phyloP scores from a whole-genome alignment of 1,140 invertebrate genomes.

The Polypedilum pembai region DNA sequence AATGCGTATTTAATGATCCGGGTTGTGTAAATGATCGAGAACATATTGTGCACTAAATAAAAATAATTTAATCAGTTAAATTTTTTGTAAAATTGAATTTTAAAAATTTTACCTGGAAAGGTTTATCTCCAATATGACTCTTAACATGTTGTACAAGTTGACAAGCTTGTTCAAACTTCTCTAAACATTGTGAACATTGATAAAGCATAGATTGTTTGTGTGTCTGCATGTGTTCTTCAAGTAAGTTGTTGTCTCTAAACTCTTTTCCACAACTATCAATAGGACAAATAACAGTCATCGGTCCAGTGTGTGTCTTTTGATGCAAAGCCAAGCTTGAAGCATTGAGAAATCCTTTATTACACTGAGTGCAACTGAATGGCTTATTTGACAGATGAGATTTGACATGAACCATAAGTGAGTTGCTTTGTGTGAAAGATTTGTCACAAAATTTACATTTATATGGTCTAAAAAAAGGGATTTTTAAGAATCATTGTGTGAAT shows the following conservation, averaged over 20 bases:
- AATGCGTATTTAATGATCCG: conserved; percentile 63
- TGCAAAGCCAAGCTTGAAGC: conserved; percentile 40
- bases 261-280: conserved; percentile 38
- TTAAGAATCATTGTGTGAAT: background rate
- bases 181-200: conserved; percentile 53
- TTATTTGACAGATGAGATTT: conserved; percentile 60
- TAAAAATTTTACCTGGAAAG: background rate
- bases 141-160: conserved; percentile 56
- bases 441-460: conserved; percentile 43
- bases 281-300: conserved; percentile 37
- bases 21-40: conserved; percentile 62
- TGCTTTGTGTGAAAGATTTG: conserved; percentile 65
- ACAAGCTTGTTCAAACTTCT: conserved; percentile 52
- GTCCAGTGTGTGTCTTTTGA: conserved; percentile 38
- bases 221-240: conserved; percentile 41
- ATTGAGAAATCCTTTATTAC: conserved; percentile 45
- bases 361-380: conserved; percentile 57
- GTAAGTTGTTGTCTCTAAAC: conserved; percentile 40
- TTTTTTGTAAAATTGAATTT: too few species aligned
- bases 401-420: conserved; percentile 58
- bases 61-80: background rate
- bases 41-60: conserved; percentile 52
- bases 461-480: conserved; percentile 32
- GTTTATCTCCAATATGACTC: conserved; percentile 42
- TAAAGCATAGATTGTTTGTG: conserved; percentile 40